Evolutionary conservation across 2,113 vertebrate genomes (phyloP).

Genomic region (Cebidichthys violaceus): DNA sequence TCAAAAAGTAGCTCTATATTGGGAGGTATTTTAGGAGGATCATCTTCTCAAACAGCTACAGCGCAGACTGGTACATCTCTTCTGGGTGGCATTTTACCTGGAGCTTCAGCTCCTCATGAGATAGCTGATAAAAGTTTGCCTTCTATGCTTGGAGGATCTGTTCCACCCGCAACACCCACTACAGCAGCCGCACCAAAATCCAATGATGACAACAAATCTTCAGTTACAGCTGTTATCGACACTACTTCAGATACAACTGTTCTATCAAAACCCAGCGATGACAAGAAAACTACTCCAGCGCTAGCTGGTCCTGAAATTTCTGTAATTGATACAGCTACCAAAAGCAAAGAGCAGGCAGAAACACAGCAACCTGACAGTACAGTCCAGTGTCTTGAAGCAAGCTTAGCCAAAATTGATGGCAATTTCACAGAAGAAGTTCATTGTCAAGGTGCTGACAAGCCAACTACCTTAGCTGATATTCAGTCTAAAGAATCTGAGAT

Average conservation of each 20-base stretch:
- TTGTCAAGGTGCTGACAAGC: slow-evolving; percentile 44
- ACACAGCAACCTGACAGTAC: slow-evolving; percentile 34
- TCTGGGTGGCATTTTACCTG: slow-evolving; percentile 59
- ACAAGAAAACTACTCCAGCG: slow-evolving; percentile 14
- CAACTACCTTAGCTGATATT: slow-evolving; percentile 14
- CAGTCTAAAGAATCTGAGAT: slow-evolving; percentile 51
- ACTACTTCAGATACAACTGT: slow-evolving; percentile 59
- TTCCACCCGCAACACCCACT: slow-evolving; percentile 44
- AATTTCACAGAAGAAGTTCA: slow-evolving; percentile 25
- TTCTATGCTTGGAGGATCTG: slow-evolving; percentile 59
- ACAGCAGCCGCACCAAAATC: slow-evolving; percentile 71
- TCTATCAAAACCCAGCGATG: slow-evolving; percentile 73
- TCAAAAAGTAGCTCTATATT: slow-evolving; percentile 61
- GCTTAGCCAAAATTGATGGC: slow-evolving; percentile 28
- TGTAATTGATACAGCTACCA: slow-evolving; percentile 27
- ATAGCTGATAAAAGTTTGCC: slow-evolving; percentile 63
- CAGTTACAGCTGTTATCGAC: slow-evolving; percentile 9
- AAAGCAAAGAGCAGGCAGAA: slow-evolving; percentile 35
- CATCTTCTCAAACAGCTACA: slow-evolving; percentile 56
- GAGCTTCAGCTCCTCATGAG: slow-evolving; percentile 60
- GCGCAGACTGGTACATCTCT: slow-evolving; percentile 63
- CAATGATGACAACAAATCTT: slow-evolving; percentile 61
- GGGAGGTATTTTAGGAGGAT: slow-evolving; percentile 68
- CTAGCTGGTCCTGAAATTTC: not conserved
- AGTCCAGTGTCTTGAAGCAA: slow-evolving; percentile 13